Evolutionary conservation across 2,113 vertebrate species (phyloP), one percentile per base, ranked within the genome.

Genomic region (Willisornis vidua): DNA sequence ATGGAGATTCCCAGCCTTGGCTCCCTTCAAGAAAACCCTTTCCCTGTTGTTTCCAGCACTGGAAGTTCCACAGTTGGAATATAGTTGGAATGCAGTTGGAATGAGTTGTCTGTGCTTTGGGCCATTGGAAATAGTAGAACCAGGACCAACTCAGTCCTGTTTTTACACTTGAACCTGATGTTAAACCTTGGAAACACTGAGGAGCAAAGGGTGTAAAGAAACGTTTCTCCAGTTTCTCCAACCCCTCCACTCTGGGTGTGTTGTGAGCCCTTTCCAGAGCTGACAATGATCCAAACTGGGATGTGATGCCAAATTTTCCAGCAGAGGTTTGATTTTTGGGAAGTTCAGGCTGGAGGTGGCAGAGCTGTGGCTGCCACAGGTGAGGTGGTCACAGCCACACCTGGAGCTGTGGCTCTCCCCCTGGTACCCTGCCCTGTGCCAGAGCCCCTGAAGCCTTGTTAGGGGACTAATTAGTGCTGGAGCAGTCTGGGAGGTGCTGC

Each of bases 391-490:
- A 5, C 59, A 13, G 24, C 54, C 12, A 29, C 3, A 6, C 31
- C 71, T 82, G 19, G 79, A 48, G 68, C 15, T 2, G 39, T 1
- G 3, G 58, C 71, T 41, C 52, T 58, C 76, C 82, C 59, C 79
- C 33, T 43, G 0, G 33, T 43, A 46, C 29, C 6, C 3, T 37
- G 19, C 29, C 63, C 71, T 10, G 61, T 66, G 58, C 4, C 70
- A 52, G 39, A 72, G 35, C 86, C 43, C n/a, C 8, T 51, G 6
- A 19, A 89, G 77, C 43, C 84, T 94, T 29, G 19, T 95, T 96
- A 89, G 79, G 67, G 90, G 78, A 62, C 95, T 98, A 98, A 99
- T 99, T 99, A 99, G 94, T 94, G n/a, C 97, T 95, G 92, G 97
- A 97, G 96, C 96, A 95, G 93, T 92, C 71, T 98, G 95, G 78